A percentile compares a stretch with the other conserved stretches of the same genome.
These are phyloP conservation scores for Oscheius sp. DNA, from an alignment of 2,888 invertebrate genomes.

Conservation along the genomic window DNA sequence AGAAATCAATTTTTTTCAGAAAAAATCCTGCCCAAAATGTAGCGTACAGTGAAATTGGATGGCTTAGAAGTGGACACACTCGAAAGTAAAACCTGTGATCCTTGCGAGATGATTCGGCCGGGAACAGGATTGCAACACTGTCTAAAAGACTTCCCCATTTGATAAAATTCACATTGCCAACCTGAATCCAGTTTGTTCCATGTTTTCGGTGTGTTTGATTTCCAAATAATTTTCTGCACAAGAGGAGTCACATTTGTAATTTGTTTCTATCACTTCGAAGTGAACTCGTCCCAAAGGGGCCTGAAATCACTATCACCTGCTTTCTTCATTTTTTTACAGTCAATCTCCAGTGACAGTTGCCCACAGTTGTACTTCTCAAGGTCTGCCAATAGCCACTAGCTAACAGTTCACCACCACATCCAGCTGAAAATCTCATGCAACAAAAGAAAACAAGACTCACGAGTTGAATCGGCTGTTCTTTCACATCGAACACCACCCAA, in stretches of 20 bases:
- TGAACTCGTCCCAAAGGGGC: slow-evolving; percentile 45
- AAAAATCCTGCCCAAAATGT: slow-evolving; percentile 40
- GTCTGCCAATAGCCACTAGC: slow-evolving; percentile 49
- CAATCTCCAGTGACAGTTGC: slow-evolving; percentile 51
- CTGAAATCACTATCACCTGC: slow-evolving; percentile 11
- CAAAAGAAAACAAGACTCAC: slow-evolving; percentile 5
- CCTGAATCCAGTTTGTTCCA: slow-evolving; percentile 59
- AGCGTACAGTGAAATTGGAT: slow-evolving; percentile 55
- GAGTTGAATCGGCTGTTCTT: slow-evolving; percentile 31
- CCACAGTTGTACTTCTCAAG: slow-evolving; percentile 39
- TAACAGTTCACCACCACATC: slow-evolving; percentile 54
- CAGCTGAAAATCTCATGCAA: slow-evolving; percentile 33
- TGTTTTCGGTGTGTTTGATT: slow-evolving; percentile 48
- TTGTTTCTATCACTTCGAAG: slow-evolving; percentile 53
- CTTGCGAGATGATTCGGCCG: slow-evolving; percentile 48
- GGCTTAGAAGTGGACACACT: slow-evolving; percentile 42
- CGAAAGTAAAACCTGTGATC: slow-evolving; percentile 44
- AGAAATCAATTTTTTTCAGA: background rate
- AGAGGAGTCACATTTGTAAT: slow-evolving; percentile 53
- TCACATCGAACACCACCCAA: slow-evolving; percentile 49
- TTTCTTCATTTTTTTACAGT: slow-evolving; percentile 28
- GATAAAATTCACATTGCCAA: background rate
- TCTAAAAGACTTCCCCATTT: slow-evolving; percentile 29
- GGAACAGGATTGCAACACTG: slow-evolving; percentile 59
- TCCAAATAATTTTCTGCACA: slow-evolving; percentile 57